Percentiles rank a stretch among this genome's conserved stretches.
Conservation (phyloP, 2,113 vertebrate genomes). For the Nymphicus hollandicus region DNA sequence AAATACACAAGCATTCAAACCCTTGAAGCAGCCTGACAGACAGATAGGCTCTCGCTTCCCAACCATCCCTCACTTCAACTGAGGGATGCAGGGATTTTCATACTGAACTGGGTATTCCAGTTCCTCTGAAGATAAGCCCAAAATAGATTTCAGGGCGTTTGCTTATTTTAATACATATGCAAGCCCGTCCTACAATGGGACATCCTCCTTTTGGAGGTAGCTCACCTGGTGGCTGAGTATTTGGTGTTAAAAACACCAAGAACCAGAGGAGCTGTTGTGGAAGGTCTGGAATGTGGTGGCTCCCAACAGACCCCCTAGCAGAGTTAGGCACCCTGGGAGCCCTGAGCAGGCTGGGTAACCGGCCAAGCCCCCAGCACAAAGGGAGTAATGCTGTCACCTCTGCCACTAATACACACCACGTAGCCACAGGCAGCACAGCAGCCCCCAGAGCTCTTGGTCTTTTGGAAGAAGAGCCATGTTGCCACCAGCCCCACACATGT, state of each 20-base stretch:
- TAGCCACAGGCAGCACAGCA: background rate
- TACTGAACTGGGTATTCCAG: background rate
- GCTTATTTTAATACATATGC: conserved; percentile 62
- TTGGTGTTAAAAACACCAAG: conserved; percentile 27
- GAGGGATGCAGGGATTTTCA: background rate
- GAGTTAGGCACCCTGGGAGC: background rate
- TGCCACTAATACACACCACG: fast-evolving
- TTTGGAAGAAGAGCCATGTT: fast-evolving
- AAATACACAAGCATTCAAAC: background rate
- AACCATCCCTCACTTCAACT: background rate
- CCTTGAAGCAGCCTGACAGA: background rate
- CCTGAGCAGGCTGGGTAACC: fast-evolving
- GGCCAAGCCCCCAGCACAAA: background rate
- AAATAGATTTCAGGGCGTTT: background rate
- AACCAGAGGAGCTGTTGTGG: conserved; percentile 40
- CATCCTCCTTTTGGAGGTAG: conserved; percentile 54
- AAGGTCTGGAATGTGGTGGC: conserved; percentile 47
- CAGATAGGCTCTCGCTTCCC: background rate
- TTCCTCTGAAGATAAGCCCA: background rate
- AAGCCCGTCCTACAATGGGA: conserved; percentile 63
- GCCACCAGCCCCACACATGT: fast-evolving
- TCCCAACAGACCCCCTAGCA: conserved; percentile 33
- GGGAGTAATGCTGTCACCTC: background rate
- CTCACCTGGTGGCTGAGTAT: conserved; percentile 64
- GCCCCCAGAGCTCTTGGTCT: background rate